Percentiles rank a stretch among this genome's conserved stretches.
phyloP scores from a whole-genome alignment of 2,113 vertebrate species.

The Falco punctatus region DNA sequence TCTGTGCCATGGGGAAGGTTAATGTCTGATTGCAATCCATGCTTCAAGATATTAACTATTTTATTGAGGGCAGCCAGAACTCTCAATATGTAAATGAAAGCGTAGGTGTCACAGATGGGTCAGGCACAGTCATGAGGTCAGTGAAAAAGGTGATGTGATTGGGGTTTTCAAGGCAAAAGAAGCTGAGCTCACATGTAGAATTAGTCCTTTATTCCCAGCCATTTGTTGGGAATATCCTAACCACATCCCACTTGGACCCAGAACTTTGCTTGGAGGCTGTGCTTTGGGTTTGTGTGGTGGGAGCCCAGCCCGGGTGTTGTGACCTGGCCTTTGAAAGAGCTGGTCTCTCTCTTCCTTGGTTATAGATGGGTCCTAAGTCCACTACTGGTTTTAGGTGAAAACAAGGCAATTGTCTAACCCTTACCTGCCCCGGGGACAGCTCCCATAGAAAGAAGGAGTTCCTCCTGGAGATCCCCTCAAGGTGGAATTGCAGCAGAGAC shows the following conservation, averaged over 20 bases:
- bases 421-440: neutral
- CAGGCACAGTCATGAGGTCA: neutral
- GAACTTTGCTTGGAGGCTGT: neutral
- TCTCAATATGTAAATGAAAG: neutral
- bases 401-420: neutral
- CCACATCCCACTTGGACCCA: neutral
- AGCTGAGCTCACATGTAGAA: neutral
- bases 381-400: neutral
- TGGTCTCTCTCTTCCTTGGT: neutral
- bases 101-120: neutral
- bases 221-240: neutral
- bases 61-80: neutral
- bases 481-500: neutral
- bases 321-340: neutral
- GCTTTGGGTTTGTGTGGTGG: neutral
- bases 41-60: neutral
- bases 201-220: neutral
- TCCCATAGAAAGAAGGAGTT: neutral
- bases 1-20: neutral
- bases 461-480: neutral
- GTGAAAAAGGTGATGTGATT: neutral
- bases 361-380: neutral
- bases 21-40: neutral
- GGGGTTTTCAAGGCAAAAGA: neutral
- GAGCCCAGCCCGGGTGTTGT: neutral